Base-by-base conservation (phyloP, 2,797 vertebrate genomes). In the Hozukius guyotensis region DNA sequence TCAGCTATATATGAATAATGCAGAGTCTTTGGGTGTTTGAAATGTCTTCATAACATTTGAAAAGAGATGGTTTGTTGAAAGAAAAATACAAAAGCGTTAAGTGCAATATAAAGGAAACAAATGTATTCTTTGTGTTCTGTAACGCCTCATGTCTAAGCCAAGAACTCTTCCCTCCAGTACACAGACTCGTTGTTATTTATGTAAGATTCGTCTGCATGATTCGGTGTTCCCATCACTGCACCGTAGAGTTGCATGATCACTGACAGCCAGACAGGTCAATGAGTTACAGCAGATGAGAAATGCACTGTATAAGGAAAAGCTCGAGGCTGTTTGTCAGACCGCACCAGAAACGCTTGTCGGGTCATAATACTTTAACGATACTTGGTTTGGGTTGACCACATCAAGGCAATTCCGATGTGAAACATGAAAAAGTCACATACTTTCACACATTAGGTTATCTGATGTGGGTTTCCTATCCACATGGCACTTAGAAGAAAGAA, bases 271-370 rank as follows among this genome's bases (percentile, higher is more conserved):
- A 78, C 77, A 80, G 83, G 83, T 88, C 82, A 68, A 6, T 46
- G 81, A 85, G 63, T 89, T 81, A 85, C 25, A 55, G 65, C 49
- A 79, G 53, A 62, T 61, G 56, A 67, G 25, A 69, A 83, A 57
- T 52, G 32, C 53, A 73, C 61, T 71, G 75, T 57, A 42, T 78
- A 36, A 75, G 70, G 38, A 87, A 83, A 5, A 57, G 83, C 68
- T 83, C 31, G 36, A 66, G 80, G 74, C 52, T 88, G 87, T 89
- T 88, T 78, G 62, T 84, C 60, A 61, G 75, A 87, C 83, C 71
- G 78, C 85, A 87, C 57, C 81, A 77, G 65, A 84, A 73, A 79
- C 18, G 5, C 67, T 82, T 82, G 49, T 27, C 18, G 31, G 70
- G 71, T 88, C 76, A 89, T 79, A 72, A 75, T 72, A 69, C 71